Base-by-base conservation (phyloP, 2,888 invertebrate species). In the Stenodema calcarata region DNA sequence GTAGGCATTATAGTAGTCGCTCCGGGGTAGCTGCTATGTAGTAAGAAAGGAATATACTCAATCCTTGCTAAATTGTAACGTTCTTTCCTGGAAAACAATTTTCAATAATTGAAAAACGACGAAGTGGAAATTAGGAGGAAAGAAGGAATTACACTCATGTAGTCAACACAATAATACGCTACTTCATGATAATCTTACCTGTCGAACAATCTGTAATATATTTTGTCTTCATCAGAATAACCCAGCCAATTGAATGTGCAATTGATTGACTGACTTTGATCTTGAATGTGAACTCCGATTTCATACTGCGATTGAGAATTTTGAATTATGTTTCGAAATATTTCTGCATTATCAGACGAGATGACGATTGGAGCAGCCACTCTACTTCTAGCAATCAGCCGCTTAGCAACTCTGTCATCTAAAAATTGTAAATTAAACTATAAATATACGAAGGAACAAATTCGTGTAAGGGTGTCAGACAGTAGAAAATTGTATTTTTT, bases 171-270 rank as follows among this genome's bases (percentile, higher is more conserved):
- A 18, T 62, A 23, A 27, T 62, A 12, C 27, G n/a, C n/a, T n/a
- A n/a, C n/a, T n/a, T n/a, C n/a, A 62, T 18, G 11, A 6, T 23
- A 62, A 0, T 23, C 62, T 23, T 11, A 91, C 92, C 92, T 91
- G 90, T 96, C 95, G 89, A 96, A 96, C 23, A 96, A 90, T 90
- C 96, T 92, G 28, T 94, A 93, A 89, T 95, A 95, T 35, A 97
- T 95, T 90, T 93, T 94, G 88, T 94, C 94, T 90, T 96, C 96
- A 87, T 94, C 94, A 0, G 93, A 93, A 88, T 92, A 94, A 4
- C 98, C 98, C 89, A 99, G 93, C 96, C 98, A 99, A 90, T 99
- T 99, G 90, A 94, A 96, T 0, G 97, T 96, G 89, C 98, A 98
- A 90, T 98, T 97, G n/a, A 99, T 95, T 23, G 94, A 92, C 92